phyloP scores from a whole-genome alignment of 2,797 vertebrate genomes.

The Bothrops alternatus region DNA sequence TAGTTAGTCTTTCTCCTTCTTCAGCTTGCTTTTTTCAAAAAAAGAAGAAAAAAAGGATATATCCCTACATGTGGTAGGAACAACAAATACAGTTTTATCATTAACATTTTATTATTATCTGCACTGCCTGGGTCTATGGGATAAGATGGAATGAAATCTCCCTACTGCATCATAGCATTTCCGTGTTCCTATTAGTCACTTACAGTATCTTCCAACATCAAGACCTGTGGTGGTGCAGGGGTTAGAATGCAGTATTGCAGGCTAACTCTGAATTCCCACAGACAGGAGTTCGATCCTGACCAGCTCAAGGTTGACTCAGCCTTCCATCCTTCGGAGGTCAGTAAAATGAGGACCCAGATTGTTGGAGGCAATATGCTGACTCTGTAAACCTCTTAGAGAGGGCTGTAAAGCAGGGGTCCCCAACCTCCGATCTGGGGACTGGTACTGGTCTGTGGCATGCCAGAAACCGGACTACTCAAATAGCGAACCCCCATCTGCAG shows the following conservation, averaged over 20 bases:
- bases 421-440: too few species aligned
- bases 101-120: background rate
- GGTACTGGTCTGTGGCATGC: too few species aligned
- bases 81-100: background rate
- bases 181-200: background rate
- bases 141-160: background rate
- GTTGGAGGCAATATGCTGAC: background rate
- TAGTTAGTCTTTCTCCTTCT: background rate
- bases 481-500: too few species aligned
- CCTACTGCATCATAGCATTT: background rate
- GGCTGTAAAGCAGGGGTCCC: background rate
- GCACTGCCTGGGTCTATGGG: background rate
- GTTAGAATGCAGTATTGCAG: background rate
- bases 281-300: background rate
- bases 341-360: background rate
- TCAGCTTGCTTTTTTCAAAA: background rate
- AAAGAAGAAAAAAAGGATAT: background rate
- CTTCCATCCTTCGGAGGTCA: background rate
- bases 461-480: too few species aligned
- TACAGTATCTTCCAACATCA: background rate
- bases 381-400: background rate
- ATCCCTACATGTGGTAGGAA: background rate
- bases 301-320: background rate
- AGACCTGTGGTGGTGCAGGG: background rate
- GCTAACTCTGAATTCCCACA: background rate